Conservation (phyloP, 2,888 invertebrate genomes). For the Sepioteuthis lessoniana region DNA sequence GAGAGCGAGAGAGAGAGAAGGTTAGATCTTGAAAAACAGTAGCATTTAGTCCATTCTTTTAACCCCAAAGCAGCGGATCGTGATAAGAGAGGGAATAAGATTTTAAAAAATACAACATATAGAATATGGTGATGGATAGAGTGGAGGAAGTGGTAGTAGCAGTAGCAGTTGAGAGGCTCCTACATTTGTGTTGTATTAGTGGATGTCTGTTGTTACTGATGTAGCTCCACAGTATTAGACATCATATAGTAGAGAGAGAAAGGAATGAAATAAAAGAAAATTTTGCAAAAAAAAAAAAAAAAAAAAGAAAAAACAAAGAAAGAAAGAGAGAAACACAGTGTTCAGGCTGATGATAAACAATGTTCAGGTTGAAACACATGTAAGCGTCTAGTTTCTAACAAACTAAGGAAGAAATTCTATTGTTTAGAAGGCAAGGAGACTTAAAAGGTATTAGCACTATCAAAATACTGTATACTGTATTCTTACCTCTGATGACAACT, state of each 20-base stretch:
- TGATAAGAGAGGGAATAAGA: background rate
- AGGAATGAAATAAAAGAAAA: background rate
- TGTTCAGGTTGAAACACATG: too few species aligned
- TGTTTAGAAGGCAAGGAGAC: too few species aligned
- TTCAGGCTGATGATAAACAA: too few species aligned
- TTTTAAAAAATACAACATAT: conserved; percentile 14
- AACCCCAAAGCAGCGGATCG: background rate
- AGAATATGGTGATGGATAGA: background rate
- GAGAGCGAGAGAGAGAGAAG: background rate
- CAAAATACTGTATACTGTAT: too few species aligned
- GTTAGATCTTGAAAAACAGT: background rate
- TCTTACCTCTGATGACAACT: too few species aligned
- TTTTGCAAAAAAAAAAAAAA: background rate
- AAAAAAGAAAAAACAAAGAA: too few species aligned
- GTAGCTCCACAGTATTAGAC: background rate
- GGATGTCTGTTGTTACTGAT: conserved; percentile 17
- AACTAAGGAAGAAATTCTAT: too few species aligned
- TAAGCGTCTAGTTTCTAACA: too few species aligned
- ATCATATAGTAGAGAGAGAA: background rate
- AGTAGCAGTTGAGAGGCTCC: background rate
- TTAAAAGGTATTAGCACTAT: too few species aligned
- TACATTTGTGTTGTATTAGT: conserved; percentile 14
- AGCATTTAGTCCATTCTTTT: background rate
- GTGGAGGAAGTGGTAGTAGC: background rate
- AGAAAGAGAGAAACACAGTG: too few species aligned